Evolutionary conservation across 2,797 vertebrate genomes (phyloP), one percentile per base, ranked within the genome.

Genomic region (Parauchenoglanis punctatus): DNA sequence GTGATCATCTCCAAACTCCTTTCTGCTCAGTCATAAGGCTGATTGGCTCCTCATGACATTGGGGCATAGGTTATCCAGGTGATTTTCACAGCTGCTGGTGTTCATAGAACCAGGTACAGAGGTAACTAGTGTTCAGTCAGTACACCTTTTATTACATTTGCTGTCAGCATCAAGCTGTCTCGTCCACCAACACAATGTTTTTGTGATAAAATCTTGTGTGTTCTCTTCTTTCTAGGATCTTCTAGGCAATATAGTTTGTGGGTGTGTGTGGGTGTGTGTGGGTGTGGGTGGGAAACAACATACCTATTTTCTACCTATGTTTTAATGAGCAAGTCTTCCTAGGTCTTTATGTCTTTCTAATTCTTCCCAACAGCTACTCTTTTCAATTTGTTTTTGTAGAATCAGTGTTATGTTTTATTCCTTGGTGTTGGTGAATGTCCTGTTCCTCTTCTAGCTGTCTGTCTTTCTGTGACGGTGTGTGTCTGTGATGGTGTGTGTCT

Each of bases 381-480:
- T 84, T 67, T 31, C 17, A 13, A 86, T 85, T 12, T 80, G 1
- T 2, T 68, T 90, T 85, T 86, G 85, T 56, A 59, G 67, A 89
- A 18, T 85, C 17, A 44, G 87, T 1, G 31, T n/a, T 81, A 40
- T 85, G 23, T 82, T 10, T 73, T 80, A 61, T 46, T 78, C 23
- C 56, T 68, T 82, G 56, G 11, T 88, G 89, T 90, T 68, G 11
- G 31, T 83, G 46, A 73, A 87, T 80, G 89, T 86, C 7, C 28
- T 92, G 0, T 83, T n/a, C 52, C 17, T 85, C 76, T 90, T 63
- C 85, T 59, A 86, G 68, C 56, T 31, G 59, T 82, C 2, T 82
- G 7, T 52, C 44, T 54, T 12, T 85, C 7, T 56, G 5, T 81
- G 68, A 54, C 11, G 8, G 49, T 49, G 49, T 49, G 49, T 49